Base-by-base conservation (phyloP, 2,797 vertebrate genomes). In the Acanthornis magna region DNA sequence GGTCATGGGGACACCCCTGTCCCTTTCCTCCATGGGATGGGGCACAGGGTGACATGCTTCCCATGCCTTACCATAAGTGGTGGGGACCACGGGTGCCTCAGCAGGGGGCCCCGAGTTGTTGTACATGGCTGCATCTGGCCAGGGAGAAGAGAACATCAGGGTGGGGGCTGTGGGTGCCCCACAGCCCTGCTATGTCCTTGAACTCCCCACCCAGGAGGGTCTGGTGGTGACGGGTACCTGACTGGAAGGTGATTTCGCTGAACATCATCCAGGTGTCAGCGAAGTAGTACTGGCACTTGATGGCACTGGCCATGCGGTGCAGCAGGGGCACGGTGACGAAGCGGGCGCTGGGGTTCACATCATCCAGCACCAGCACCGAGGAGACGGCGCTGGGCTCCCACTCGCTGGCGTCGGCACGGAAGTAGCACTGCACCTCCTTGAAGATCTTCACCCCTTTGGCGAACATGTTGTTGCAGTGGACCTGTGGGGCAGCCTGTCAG, bases 401-500 rank as follows among this genome's bases (percentile, higher is more conserved):
- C 95, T 99, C 99, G 0, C 95, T 95, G 11, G 97, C 60, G 1
- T 99, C 99, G 0, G 99, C 98, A 4, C 99, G 98, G 95, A 99
- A 99, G 96, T 98, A 98, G 89, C 99, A 99, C 73, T 98, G 98
- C 55, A 99, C 99, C 94, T 99, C 98, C 78, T 97, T 98, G 97
- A 99, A 99, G 93, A 98, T 98, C 98, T 99, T 99, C 95, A 99
- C 98, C 15, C 98, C 98, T 66, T 96, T 98, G 55, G 98, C 97
- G 62, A 99, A 99, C 99, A 99, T 99, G 98, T 99, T 99, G 98
- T 99, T 99, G 97, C 99, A 99, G 96, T 99, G 99, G 88, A 99
- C 99, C 99, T 99, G 96, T 65, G 75, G 67, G 97, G 47, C 57
- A 94, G 79, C 93, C 66, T 0, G 13, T 96, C 85, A 96, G 94